phyloP scores from a whole-genome alignment of 2,797 vertebrate species.

The Mionectes olivaceus region DNA sequence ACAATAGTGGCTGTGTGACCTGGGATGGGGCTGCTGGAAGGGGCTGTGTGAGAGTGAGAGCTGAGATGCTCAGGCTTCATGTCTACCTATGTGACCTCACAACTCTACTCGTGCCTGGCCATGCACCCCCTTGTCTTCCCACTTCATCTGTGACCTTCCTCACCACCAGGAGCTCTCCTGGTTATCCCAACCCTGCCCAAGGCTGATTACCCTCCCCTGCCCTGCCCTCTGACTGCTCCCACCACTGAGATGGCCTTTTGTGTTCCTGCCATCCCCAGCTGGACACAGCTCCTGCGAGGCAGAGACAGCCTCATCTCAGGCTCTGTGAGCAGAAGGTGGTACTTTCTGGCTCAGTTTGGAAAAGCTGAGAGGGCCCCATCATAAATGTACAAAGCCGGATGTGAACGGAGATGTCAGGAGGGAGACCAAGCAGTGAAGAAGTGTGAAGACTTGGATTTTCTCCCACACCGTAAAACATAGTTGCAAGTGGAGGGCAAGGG shows the following conservation, averaged over 20 bases:
- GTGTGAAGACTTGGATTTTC: neutral
- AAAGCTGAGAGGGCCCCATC: neutral
- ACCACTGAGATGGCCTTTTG: neutral
- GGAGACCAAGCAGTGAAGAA: neutral
- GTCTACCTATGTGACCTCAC: neutral
- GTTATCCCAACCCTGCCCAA: neutral
- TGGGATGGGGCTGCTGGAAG: neutral
- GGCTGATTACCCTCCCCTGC: neutral
- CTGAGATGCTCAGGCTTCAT: neutral
- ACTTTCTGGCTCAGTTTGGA: neutral
- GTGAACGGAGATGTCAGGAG: neutral
- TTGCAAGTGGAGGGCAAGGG: neutral
- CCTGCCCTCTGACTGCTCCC: neutral
- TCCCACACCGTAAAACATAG: neutral
- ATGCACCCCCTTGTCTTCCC: neutral
- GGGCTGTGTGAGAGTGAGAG: neutral
- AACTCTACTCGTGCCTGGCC: neutral
- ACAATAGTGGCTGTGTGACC: accelerated
- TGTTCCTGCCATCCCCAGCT: accelerated
- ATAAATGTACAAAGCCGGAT: neutral
- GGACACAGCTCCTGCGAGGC: accelerated
- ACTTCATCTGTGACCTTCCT: neutral
- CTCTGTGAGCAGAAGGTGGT: neutral
- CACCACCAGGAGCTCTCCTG: neutral
- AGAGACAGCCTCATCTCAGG: neutral